Percentiles rank a stretch among this genome's conserved stretches.
These are phyloP conservation scores for Triops longicaudatus DNA, from an alignment of 1,140 invertebrate species.

Conservation along the genomic window DNA sequence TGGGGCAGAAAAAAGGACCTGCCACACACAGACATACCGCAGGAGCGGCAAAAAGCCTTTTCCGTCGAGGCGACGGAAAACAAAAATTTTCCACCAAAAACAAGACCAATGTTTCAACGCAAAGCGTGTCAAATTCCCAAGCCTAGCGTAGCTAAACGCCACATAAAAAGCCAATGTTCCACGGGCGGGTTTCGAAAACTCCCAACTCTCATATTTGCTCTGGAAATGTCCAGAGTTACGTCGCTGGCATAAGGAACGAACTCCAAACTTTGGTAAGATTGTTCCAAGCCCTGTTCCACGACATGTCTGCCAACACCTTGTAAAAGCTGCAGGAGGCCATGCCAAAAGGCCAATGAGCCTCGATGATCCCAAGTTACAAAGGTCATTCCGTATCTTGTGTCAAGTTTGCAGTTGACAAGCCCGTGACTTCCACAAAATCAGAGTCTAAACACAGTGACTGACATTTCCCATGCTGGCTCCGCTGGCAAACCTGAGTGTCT, in stretches of 20 bases:
- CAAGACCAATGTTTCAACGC: background rate
- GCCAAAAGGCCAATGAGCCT: background rate
- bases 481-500: background rate
- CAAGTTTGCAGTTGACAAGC: background rate
- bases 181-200: no score
- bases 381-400: background rate
- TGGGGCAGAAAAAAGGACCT: background rate
- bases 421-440: background rate
- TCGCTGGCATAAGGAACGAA: no score
- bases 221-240: no score
- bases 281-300: background rate
- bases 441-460: background rate
- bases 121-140: constrained; percentile 2
- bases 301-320: background rate
- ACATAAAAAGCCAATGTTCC: background rate
- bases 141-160: background rate
- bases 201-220: no score
- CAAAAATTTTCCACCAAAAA: background rate
- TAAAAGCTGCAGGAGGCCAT: constrained; percentile 1
- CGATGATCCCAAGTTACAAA: background rate
- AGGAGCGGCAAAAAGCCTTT: no score
- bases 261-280: background rate
- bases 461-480: background rate
- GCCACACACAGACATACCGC: background rate
- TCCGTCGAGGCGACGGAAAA: background rate